phyloP scores from a whole-genome alignment of 2,797 vertebrate species.

The Adrianichthys oophorus region DNA sequence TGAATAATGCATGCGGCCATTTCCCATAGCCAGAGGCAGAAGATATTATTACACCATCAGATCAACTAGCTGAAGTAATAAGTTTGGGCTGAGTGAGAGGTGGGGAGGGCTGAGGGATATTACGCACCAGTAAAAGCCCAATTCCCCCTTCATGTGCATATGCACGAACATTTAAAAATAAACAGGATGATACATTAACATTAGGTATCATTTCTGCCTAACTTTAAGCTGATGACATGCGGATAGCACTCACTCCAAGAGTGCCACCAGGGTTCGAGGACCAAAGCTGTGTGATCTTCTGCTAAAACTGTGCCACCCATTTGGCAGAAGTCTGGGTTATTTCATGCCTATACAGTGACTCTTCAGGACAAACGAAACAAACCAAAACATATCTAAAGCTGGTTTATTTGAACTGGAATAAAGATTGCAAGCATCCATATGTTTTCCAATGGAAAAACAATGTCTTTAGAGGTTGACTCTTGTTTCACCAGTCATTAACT shows the following conservation, averaged over 20 bases:
- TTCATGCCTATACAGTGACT: slow-evolving; percentile 28
- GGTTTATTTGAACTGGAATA: too few relatives aligned
- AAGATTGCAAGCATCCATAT: too few relatives aligned
- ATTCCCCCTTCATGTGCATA: slow-evolving; percentile 1
- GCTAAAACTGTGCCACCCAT: slow-evolving; percentile 36
- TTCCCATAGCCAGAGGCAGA: slow-evolving; percentile 72
- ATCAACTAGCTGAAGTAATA: slow-evolving; percentile 68
- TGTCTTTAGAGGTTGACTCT: too few relatives aligned
- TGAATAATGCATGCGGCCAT: slow-evolving; percentile 80
- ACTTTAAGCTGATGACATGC: slow-evolving; percentile 25
- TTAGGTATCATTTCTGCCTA: slow-evolving; percentile 14
- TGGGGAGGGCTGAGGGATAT: slow-evolving; percentile 35
- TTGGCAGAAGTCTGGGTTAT: slow-evolving; percentile 31
- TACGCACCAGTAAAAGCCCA: slow-evolving; percentile 8
- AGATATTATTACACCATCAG: slow-evolving; percentile 75
- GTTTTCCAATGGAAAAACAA: too few relatives aligned
- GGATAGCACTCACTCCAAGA: slow-evolving; percentile 1
- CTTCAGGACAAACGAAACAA: slow-evolving; percentile 26
- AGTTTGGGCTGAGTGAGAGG: slow-evolving; percentile 34
- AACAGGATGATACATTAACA: slow-evolving; percentile 4
- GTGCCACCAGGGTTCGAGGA: slow-evolving; percentile 24
- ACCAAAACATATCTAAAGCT: neutral
- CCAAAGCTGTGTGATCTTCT: slow-evolving; percentile 50
- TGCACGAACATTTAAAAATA: slow-evolving; percentile 10
- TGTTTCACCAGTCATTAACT: too few relatives aligned